A percentile compares a stretch with the other conserved stretches of the same genome.
Evolutionary conservation across 1,140 invertebrate species (phyloP).

Genomic region (Psix sp.): DNA sequence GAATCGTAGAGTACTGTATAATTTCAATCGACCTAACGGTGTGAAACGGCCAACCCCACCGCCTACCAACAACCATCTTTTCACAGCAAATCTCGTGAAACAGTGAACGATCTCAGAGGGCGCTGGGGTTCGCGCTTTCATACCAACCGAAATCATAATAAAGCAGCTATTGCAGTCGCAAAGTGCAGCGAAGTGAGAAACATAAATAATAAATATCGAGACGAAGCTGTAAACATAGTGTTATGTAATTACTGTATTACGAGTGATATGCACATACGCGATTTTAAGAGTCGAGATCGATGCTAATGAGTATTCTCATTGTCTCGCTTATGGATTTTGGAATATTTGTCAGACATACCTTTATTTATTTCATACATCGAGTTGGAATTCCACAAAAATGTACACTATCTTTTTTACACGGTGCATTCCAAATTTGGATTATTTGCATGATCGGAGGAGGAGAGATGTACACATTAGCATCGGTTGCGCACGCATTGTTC

Average conservation of each 20-base stretch:
- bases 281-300: conserved; percentile 34
- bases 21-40: conserved; percentile 67
- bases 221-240: conserved; percentile 61
- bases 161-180: neutral
- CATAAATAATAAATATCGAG: conserved; percentile 46
- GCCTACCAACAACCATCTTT: no score
- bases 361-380: no score
- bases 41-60: neutral
- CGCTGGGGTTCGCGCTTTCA: neutral
- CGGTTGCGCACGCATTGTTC: conserved; percentile 32
- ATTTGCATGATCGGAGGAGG: conserved; percentile 15
- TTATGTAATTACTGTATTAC: conserved; percentile 65
- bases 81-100: no score
- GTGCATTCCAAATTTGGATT: conserved; percentile 9
- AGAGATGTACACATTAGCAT: conserved; percentile 33
- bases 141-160: neutral
- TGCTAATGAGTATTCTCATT: conserved; percentile 18
- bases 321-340: neutral
- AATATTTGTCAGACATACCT: no score
- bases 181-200: conserved; percentile 7
- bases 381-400: no score
- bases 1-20: conserved; percentile 63
- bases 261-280: conserved; percentile 53
- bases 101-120: no score
- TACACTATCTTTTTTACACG: no score